A percentile compares a stretch with the other conserved stretches of the same genome.
Evolutionary conservation across 2,113 vertebrate genomes (phyloP).

Genomic region (Oreochromis niloticus): DNA sequence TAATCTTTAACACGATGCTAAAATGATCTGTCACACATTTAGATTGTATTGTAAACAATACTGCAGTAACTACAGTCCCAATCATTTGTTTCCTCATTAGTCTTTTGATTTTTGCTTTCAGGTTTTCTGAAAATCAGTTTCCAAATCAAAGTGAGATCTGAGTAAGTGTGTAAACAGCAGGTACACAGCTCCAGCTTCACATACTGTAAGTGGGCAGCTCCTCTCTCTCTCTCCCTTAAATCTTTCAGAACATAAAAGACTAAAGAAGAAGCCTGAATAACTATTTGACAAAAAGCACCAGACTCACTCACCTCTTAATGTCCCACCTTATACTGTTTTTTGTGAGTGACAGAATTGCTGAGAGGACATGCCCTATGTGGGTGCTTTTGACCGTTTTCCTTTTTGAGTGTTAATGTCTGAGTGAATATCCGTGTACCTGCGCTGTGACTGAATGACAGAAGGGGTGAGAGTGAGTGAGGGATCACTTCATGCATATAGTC

Average conservation of each 20-base stretch:
- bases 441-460: conserved; percentile 45
- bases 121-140: background rate
- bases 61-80: background rate
- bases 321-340: background rate
- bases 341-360: conserved; percentile 25
- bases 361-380: conserved; percentile 1
- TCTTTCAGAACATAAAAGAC: background rate
- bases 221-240: background rate
- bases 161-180: background rate
- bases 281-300: background rate
- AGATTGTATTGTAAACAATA: background rate
- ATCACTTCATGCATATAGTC: conserved; percentile 23
- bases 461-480: conserved; percentile 20
- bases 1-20: background rate
- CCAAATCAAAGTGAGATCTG: background rate
- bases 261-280: background rate
- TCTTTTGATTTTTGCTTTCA: background rate
- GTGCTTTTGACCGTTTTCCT: conserved; percentile 14
- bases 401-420: conserved; percentile 54
- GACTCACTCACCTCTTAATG: background rate
- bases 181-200: background rate
- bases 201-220: background rate
- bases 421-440: conserved; percentile 59
- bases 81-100: background rate
- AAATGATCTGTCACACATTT: background rate